Percentiles rank a stretch among this genome's conserved stretches.
phyloP scores from a whole-genome alignment of 2,888 invertebrate genomes.

The Odontocerum albicorne region DNA sequence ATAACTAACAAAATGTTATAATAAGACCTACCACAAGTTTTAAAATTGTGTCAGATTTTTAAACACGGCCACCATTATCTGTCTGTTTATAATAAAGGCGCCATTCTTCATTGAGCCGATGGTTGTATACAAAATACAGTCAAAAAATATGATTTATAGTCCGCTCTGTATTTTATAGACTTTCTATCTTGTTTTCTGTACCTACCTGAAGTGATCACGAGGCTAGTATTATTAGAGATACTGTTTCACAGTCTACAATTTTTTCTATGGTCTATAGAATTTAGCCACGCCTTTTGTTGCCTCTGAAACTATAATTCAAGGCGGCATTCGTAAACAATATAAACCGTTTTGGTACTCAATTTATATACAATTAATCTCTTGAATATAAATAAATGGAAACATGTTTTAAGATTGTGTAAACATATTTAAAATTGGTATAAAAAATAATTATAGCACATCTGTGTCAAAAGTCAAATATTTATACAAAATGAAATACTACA shows the following conservation, averaged over 20 bases:
- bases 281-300: constrained; percentile 10
- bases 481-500: no score
- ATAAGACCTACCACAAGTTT: neutral
- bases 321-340: neutral
- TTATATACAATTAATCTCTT: constrained; percentile 7
- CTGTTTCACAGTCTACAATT: no score
- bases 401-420: no score
- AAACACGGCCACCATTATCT: neutral
- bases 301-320: neutral
- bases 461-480: no score
- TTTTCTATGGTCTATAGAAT: no score
- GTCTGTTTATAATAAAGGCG: neutral
- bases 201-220: neutral
- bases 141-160: constrained; percentile 18
- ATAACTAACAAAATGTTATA: no score
- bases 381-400: no score
- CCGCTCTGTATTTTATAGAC: constrained; percentile 4
- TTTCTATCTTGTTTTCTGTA: constrained; percentile 5
- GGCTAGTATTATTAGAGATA: neutral
- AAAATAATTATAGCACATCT: no score
- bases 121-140: constrained; percentile 15
- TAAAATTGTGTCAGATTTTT: neutral
- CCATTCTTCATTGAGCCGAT: constrained; percentile 13
- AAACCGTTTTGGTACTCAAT: neutral
- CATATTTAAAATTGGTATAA: no score